Evolutionary conservation across 2,888 invertebrate genomes (phyloP), one percentile per base, ranked within the genome.

Genomic region (Acleris holmiana): DNA sequence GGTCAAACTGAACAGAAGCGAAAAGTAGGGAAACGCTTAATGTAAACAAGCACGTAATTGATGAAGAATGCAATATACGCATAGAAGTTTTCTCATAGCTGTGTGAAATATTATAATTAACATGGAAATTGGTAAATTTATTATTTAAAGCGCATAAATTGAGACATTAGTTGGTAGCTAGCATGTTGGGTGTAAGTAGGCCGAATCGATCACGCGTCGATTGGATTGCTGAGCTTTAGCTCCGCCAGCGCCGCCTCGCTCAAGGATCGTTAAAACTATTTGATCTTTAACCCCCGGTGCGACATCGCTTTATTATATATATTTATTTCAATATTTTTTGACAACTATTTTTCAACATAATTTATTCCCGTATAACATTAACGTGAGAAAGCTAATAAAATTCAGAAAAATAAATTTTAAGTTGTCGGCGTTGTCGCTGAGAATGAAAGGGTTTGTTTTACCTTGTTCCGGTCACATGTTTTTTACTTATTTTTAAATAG

Each of bases 121-220:
- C 17, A 47, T 47, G 10, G 5, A 44, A 8, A 19, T 4, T 2
- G 8, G 23, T 44, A 4, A 17, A 55, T 17, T 54, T 35, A 8
- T 40, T 15, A 55, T 41, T 48, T 48, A 58, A 40, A 29, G n/a
- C 18, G 40, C 54, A 54, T 61, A 61, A 67, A 68, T 68, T 57
- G 49, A 67, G 64, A 64, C 64, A 67, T 68, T 59, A 67, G 55
- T 29, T 55, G 23, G 48, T 47, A 57, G 35, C 47, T 60, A 55
- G 74, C 73, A 70, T 75, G 70, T 58, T 61, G 55, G 53, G 51
- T 65, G 67, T 73, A 84, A 83, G 79, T 85, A 78, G 85, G 83
- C 71, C 86, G 72, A 82, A 82, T 81, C 74, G 79, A 86, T 85
- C 83, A 83, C 73, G 79, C 68, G 73, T 72, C 71, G 73, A 72